phyloP scores from a whole-genome alignment of 53 echinoderm and acorn worm genomes.

The Stichopus horrens region DNA sequence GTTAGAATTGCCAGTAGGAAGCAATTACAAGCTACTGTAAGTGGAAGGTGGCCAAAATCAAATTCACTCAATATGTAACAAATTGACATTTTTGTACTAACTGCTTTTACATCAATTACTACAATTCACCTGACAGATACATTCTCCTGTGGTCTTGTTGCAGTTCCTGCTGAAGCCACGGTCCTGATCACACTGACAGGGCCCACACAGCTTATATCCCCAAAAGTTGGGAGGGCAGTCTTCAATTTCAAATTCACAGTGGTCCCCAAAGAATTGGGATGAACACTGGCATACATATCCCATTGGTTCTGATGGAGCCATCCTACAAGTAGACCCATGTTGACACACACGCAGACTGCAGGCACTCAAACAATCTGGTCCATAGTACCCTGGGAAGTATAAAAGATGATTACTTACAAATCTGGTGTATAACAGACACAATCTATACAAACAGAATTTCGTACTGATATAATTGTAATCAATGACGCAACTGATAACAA shows the following conservation, averaged over 20 bases:
- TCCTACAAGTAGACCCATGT: conserved; percentile 68
- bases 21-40: too few species aligned
- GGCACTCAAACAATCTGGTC: conserved; percentile 72
- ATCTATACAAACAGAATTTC: too few species aligned
- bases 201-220: conserved; percentile 91
- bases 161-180: conserved; percentile 80
- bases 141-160: conserved; percentile 93
- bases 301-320: conserved; percentile 13
- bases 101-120: too few species aligned
- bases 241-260: conserved; percentile 81
- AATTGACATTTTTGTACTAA: too few species aligned
- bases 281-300: conserved; percentile 89
- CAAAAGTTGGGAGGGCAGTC: conserved; percentile 79
- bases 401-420: not conserved
- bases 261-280: conserved; percentile 79
- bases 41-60: too few species aligned
- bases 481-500: too few species aligned
- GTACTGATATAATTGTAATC: too few species aligned
- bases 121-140: conserved; percentile 76
- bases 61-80: too few species aligned
- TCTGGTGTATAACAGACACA: too few species aligned
- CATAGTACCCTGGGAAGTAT: conserved; percentile 68
- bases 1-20: too few species aligned
- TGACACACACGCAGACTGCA: conserved; percentile 82
- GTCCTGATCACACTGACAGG: conserved; percentile 92